Evolutionary conservation across 2,797 vertebrate genomes (phyloP).

Genomic region (Novumbra hubbsi): DNA sequence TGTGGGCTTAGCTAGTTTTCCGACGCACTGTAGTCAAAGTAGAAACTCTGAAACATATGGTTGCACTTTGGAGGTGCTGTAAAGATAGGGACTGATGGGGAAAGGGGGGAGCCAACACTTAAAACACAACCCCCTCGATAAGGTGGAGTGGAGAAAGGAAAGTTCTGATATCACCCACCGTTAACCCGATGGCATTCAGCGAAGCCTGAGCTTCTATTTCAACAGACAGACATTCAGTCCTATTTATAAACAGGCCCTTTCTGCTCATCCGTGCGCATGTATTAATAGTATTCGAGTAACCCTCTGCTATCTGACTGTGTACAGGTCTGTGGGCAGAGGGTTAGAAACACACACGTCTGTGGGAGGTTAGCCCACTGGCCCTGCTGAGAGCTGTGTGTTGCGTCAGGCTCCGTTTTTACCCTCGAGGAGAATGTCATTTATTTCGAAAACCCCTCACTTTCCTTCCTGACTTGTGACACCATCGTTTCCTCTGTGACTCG

Average conservation of each 20-base stretch:
- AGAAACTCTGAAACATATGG: constrained; percentile 60
- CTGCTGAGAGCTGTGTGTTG: neutral
- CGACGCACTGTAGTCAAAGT: constrained; percentile 40
- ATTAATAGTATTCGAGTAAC: neutral
- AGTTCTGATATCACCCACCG: neutral
- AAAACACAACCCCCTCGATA: neutral
- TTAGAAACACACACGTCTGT: neutral
- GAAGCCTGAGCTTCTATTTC: neutral
- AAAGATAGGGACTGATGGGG: constrained; percentile 46
- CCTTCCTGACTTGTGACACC: constrained; percentile 5
- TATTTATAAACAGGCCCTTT: neutral
- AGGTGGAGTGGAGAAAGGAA: neutral
- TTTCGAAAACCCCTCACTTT: constrained; percentile 2
- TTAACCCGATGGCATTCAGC: neutral
- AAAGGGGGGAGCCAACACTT: constrained; percentile 21
- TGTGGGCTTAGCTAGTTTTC: constrained; percentile 49
- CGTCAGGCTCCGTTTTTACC: neutral
- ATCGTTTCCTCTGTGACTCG: constrained; percentile 58
- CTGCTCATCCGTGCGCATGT: neutral
- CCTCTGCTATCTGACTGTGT: neutral
- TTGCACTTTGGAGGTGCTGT: constrained; percentile 49
- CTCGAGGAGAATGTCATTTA: neutral
- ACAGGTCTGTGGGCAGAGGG: neutral
- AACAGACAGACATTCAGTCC: neutral
- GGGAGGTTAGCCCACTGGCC: neutral